Evolutionary conservation across 2,797 vertebrate genomes (phyloP), one percentile per base, ranked within the genome.

Genomic region (Macropus fuliginosus): DNA sequence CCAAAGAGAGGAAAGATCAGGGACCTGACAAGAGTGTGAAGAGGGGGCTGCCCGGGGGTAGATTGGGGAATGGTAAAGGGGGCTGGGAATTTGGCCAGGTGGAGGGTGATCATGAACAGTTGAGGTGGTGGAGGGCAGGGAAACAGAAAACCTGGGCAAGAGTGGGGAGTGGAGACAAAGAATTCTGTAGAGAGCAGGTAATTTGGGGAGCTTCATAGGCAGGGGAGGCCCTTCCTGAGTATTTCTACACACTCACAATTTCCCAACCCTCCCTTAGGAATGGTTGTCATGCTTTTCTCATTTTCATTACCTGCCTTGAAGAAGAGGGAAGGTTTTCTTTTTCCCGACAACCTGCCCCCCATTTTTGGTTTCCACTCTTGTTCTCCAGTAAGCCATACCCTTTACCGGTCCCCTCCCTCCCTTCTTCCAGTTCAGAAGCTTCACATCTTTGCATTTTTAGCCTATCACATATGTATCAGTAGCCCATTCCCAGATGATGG

Each of bases 381-480:
- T 87, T 87, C 21, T 50, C 40, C 66, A 46, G 18, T 27, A 46
- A 87, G 24, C 8, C 74, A 87, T 28, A 28, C 74, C 40, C 50
- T 87, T 46, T 50, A 87, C 40, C 0, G 4, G 0, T 24, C 4
- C 2, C 4, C 6, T 13, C 40, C 3, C 24, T 5, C 6, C 3
- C 24, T 3, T 1, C 40, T 24, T 8, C 56, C 18, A 87, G 40
- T 50, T 87, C 50, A 10, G 18, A 87, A 50, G 40, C 74, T 87
- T 87, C 21, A 74, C 62, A 11, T 50, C 12, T 87, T 27, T 87
- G 74, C 21, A 87, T 87, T 46, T 27, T 87, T 81, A 46, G 18
- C n/a, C 6, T 81, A 46, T 21, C 66, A 24, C n/a, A 46, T 81
- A 81, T 24, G 66, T 81, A 46, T 81, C 18, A 24, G 5, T n/a